phyloP scores from a whole-genome alignment of 2,888 invertebrate genomes.

The Autographa gamma region DNA sequence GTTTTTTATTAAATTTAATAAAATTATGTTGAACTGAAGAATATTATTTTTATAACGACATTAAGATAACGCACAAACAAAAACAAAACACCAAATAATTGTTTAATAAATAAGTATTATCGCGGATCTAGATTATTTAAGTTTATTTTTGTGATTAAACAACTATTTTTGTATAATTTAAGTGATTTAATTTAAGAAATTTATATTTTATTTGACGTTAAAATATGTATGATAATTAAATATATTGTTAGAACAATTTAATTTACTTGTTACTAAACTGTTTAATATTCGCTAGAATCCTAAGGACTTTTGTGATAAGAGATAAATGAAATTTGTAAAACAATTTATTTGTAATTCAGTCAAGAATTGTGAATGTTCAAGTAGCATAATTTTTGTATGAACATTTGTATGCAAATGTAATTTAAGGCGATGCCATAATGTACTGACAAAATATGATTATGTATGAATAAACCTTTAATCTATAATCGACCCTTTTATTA shows the following conservation, averaged over 20 bases:
- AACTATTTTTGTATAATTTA: conserved; percentile 26
- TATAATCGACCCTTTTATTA: conserved; percentile 12
- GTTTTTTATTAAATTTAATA: background rate
- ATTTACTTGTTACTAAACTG: conserved; percentile 16
- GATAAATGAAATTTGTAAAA: conserved; percentile 32
- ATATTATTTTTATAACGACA: conserved; percentile 15
- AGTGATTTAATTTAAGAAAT: conserved; percentile 25
- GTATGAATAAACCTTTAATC: conserved; percentile 26
- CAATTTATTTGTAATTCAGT: conserved; percentile 43
- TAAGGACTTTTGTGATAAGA: conserved; percentile 53
- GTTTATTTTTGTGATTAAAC: conserved; percentile 55
- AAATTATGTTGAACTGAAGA: conserved; percentile 17
- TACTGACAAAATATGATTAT: conserved; percentile 58
- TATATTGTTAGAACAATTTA: conserved; percentile 15
- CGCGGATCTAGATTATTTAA: conserved; percentile 47
- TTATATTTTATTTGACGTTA: conserved; percentile 33
- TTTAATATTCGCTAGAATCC: conserved; percentile 44
- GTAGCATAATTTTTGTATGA: conserved; percentile 66
- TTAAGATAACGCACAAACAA: conserved; percentile 45
- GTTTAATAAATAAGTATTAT: conserved; percentile 55
- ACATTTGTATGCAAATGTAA: conserved; percentile 56
- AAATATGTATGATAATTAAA: conserved; percentile 12
- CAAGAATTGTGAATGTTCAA: conserved; percentile 44
- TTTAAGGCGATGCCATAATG: conserved; percentile 61
- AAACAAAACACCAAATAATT: conserved; percentile 54